Conservation (phyloP, 2,888 invertebrate genomes). For the Sipha maydis region DNA sequence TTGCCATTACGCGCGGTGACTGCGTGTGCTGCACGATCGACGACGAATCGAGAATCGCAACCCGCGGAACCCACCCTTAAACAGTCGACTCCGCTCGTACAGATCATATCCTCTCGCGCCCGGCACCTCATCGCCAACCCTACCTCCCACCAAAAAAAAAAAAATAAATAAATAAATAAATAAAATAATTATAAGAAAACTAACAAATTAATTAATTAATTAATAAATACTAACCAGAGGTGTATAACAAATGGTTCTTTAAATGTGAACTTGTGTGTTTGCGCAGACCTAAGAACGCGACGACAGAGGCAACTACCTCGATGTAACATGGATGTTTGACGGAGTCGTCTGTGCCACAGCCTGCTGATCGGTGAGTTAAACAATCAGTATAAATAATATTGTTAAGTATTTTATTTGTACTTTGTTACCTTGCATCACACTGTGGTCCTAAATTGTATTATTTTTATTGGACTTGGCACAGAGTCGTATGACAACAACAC, state of each 20-base stretch:
- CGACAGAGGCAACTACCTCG: not conserved
- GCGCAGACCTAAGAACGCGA: slow-evolving; percentile 4
- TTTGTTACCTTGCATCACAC: too few species aligned
- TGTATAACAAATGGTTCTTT: not conserved
- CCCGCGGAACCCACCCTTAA: not conserved
- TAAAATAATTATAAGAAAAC: too few species aligned
- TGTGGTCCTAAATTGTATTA: too few species aligned
- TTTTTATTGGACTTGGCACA: too few species aligned
- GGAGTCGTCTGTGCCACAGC: not conserved
- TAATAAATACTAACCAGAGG: not conserved
- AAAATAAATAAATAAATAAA: not conserved
- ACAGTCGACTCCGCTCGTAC: not conserved
- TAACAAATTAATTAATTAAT: not conserved
- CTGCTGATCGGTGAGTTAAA: slow-evolving; percentile 20
- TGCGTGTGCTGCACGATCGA: not conserved
- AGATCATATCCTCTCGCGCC: not conserved
- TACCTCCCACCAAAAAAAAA: not conserved
- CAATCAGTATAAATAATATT: too few species aligned
- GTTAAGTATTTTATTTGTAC: too few species aligned
- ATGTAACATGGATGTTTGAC: slow-evolving; percentile 51
- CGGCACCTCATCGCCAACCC: not conserved
- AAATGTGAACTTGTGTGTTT: slow-evolving; percentile 29
- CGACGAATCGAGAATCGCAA: not conserved
- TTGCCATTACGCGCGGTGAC: slow-evolving; percentile 18
- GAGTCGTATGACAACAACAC: too few species aligned